Base-by-base conservation (phyloP, 2,888 invertebrate species). In the Eupithecia subumbrata region DNA sequence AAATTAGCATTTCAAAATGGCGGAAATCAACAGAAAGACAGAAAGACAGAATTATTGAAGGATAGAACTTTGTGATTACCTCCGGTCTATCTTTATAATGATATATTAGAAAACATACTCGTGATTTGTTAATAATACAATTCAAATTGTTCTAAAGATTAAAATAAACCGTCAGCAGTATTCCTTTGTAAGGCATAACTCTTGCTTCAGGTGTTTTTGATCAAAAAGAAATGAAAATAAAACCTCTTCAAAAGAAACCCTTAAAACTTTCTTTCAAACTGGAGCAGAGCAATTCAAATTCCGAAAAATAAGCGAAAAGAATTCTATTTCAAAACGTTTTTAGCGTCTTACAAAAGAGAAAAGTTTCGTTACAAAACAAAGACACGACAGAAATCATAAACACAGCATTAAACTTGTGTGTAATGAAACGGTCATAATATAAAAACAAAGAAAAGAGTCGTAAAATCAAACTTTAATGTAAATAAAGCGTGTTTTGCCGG, bases 401-500 rank as follows among this genome's bases (percentile, higher is more conserved):
- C 69, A 72, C 68, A 75, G 74, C 73, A 75, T 79, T 73, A 72
- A 77, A 74, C 66, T 76, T 76, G 67, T 74, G 64, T 63, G 74
- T 76, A 76, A 76, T 79, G 79, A 79, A 77, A 79, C 71, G 52
- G 78, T 79, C 79, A 82, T 79, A 70, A 81, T 82, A 84, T 81
- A 86, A 87, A 88, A 87, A 87, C 83, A 87, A 84, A 86, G 83
- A 86, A 81, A 83, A 84, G 78, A 82, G 79, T 82, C 77, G 80
- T 88, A 84, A 87, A 88, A 86, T 82, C 81, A 84, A 85, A 84
- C 83, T 87, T 80, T 82, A 84, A 84, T 82, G 82, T 85, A 85
- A 87, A 88, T 86, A 88, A 87, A 86, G 79, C 78, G 75, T 84
- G 82, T 82, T 85, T 84, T 25, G 30, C 77, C 78, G 76, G 75